Percentiles rank a stretch among this genome's conserved stretches.
Conservation (phyloP, 2,888 invertebrate species). For the Chrysopilus asiliformis region DNA sequence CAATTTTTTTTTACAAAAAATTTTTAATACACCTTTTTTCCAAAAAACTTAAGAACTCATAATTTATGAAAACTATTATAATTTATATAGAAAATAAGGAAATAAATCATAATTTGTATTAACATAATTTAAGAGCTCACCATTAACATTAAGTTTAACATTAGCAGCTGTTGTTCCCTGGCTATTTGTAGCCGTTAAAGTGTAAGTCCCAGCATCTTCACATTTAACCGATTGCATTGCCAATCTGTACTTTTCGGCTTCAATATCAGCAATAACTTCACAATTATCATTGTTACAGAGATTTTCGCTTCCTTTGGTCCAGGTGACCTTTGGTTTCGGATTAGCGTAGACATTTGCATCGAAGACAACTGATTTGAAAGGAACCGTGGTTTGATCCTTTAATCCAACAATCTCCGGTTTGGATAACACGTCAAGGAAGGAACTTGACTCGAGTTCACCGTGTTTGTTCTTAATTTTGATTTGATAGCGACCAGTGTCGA, state of each 20-base stretch:
- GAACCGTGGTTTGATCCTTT: conserved; percentile 56
- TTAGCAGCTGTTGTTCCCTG: conserved; percentile 57
- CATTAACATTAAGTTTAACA: conserved; percentile 57
- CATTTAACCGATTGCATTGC: conserved; percentile 54
- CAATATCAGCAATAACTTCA: conserved; percentile 35
- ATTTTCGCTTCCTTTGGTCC: conserved; percentile 42
- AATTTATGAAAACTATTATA: not conserved
- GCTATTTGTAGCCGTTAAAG: conserved; percentile 62
- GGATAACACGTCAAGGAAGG: conserved; percentile 62
- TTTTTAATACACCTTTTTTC: no score
- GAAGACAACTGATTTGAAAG: conserved; percentile 66
- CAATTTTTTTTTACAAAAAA: no score
- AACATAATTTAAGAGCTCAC: conserved; percentile 38
- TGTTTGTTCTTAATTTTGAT: conserved; percentile 68
- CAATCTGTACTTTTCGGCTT: conserved; percentile 40
- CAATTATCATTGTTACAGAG: conserved; percentile 35
- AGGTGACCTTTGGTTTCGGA: conserved; percentile 78
- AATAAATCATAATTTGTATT: not conserved
- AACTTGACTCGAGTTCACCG: conserved; percentile 59
- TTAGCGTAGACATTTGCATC: conserved; percentile 74
- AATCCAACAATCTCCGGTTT: conserved; percentile 67
- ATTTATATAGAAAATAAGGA: conserved; percentile 1
- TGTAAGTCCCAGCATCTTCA: conserved; percentile 66
- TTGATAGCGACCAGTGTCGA: conserved; percentile 72
- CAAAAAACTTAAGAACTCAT: no score